Evolutionary conservation across 2,113 vertebrate genomes (phyloP).

Genomic region (Synodontis membranacea): DNA sequence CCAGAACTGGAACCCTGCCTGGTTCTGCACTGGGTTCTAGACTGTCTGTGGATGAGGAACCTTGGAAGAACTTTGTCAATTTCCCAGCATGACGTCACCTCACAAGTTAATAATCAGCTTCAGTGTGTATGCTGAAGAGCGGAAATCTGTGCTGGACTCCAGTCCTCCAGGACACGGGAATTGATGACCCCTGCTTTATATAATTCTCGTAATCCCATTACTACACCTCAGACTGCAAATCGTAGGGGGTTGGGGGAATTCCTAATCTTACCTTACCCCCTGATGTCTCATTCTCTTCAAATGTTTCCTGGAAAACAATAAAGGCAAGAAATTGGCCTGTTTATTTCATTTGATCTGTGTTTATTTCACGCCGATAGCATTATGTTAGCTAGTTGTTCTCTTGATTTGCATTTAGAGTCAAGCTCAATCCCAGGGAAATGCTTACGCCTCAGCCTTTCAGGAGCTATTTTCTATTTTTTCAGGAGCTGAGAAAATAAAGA

Average conservation of each 20-base stretch:
- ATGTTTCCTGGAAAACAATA: background rate
- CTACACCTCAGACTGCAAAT: background rate
- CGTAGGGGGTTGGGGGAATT: too few relatives aligned
- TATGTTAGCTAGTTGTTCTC: background rate
- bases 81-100: background rate
- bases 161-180: background rate
- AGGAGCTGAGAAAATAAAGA: background rate
- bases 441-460: background rate
- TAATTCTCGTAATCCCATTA: background rate
- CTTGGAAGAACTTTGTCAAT: background rate
- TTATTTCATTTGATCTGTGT: background rate
- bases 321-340: background rate
- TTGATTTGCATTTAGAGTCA: background rate
- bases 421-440: constrained; percentile 1
- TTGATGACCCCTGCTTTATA: background rate
- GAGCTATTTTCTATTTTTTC: too few relatives aligned
- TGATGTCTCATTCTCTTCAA: background rate
- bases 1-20: background rate
- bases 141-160: background rate
- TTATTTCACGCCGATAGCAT: background rate
- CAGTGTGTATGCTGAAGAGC: background rate
- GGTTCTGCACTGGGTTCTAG: background rate
- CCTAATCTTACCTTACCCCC: background rate
- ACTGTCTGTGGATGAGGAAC: background rate
- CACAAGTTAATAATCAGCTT: background rate